Percentiles rank a stretch among this genome's conserved stretches.
Conservation (phyloP, 2,113 vertebrate species). For the Ameiurus melas region DNA sequence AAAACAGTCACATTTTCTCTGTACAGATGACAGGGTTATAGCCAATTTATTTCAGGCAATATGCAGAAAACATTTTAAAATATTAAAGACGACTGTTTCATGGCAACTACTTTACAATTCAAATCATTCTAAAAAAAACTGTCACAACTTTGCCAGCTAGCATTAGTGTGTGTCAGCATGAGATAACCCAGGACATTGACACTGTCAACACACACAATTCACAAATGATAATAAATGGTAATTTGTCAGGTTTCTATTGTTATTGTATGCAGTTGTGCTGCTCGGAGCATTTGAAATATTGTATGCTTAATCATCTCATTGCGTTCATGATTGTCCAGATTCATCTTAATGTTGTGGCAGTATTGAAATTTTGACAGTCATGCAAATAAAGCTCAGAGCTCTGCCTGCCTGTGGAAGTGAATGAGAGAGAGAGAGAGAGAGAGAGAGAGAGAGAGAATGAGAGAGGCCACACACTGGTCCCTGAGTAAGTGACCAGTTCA, state of each 20-base stretch:
- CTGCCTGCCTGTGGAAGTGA: neutral
- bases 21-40: neutral
- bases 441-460: neutral
- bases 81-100: neutral
- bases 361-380: neutral
- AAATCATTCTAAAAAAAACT: neutral
- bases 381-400: neutral
- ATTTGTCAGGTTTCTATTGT: neutral
- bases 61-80: conserved; percentile 1
- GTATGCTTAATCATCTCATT: conserved; percentile 1
- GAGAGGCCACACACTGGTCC: neutral
- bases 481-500: conserved; percentile 23
- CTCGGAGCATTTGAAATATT: neutral
- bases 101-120: conserved; percentile 5
- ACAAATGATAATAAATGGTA: neutral
- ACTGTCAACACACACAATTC: neutral
- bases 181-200: neutral
- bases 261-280: neutral
- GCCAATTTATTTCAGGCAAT: neutral
- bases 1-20: neutral
- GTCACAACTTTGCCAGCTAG: neutral
- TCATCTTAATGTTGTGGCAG: conserved; percentile 3
- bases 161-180: neutral
- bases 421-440: neutral
- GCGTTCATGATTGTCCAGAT: conserved; percentile 5